These are phyloP conservation scores for Ormyrus nitidulus DNA, from an alignment of 2,888 invertebrate genomes.

Conservation along the genomic window DNA sequence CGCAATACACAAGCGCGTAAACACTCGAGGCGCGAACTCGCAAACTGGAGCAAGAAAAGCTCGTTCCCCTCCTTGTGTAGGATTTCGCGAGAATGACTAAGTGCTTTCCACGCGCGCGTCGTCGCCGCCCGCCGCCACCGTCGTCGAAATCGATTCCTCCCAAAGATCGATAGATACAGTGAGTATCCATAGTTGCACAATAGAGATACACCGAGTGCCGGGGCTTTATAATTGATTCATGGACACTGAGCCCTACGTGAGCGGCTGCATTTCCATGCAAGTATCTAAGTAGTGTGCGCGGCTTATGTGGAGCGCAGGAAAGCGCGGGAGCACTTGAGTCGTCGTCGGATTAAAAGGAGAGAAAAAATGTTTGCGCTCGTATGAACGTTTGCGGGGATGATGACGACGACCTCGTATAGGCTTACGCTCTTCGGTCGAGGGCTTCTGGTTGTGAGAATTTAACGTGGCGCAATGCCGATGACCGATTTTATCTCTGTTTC, in stretches of 20 bases:
- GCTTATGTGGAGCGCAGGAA: no score
- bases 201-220: not conserved
- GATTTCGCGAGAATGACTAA: slow-evolving; percentile 28
- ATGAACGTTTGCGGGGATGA: no score
- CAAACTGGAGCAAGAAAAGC: slow-evolving; percentile 18
- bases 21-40: not conserved
- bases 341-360: no score
- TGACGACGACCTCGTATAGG: no score
- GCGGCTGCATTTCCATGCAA: slow-evolving; percentile 14
- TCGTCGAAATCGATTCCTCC: slow-evolving; percentile 48
- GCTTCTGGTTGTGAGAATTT: no score
- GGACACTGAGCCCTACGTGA: not conserved
- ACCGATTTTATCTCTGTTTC: not conserved
- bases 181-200: slow-evolving; percentile 44
- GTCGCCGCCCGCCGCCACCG: no score
- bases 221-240: slow-evolving; percentile 40
- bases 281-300: not conserved
- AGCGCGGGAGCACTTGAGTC: no score
- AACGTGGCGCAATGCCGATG: no score
- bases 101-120: slow-evolving; percentile 13
- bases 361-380: no score
- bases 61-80: not conserved
- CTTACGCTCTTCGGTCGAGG: no score
- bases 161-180: slow-evolving; percentile 48
- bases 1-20: not conserved